These are phyloP conservation scores for Crepidodera aurea DNA, from an alignment of 2,888 invertebrate species.

Conservation along the genomic window DNA sequence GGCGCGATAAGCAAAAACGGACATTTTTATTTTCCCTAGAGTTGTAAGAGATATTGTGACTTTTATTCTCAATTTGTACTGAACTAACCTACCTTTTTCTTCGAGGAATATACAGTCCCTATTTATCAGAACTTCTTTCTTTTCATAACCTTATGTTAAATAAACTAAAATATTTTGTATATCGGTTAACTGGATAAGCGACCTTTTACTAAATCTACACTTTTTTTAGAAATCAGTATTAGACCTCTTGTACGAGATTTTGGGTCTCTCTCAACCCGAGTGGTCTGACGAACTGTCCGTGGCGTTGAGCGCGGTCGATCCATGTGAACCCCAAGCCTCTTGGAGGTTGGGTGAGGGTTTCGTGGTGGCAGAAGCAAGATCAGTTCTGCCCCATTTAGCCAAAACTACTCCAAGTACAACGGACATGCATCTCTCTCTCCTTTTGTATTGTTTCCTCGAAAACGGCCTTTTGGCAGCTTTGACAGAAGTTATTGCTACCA, in stretches of 20 bases:
- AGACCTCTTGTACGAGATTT: constrained; percentile 89
- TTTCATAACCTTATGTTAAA: too few relatives aligned
- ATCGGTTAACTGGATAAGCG: too few relatives aligned
- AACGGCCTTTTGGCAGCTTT: constrained; percentile 86
- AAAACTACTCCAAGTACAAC: constrained; percentile 87
- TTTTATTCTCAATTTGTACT: too few relatives aligned
- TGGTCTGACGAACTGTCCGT: constrained; percentile 94
- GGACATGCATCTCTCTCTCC: constrained; percentile 88
- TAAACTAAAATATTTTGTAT: too few relatives aligned
- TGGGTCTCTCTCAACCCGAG: constrained; percentile 86
- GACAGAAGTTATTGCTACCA: constrained; percentile 89
- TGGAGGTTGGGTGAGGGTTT: constrained; percentile 95
- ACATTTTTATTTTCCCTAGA: too few relatives aligned
- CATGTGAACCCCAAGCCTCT: constrained; percentile 81
- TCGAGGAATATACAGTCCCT: too few relatives aligned
- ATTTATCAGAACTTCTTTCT: too few relatives aligned
- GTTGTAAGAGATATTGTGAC: too few relatives aligned
- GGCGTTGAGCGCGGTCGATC: constrained; percentile 88
- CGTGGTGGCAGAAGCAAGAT: constrained; percentile 90
- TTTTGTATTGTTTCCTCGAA: constrained; percentile 89
- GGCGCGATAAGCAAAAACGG: too few relatives aligned
- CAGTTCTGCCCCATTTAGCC: constrained; percentile 84
- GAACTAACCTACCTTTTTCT: too few relatives aligned
- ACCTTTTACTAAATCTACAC: too few relatives aligned
- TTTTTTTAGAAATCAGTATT: constrained; percentile 81